Evolutionary conservation across 1,140 invertebrate species (phyloP).

Genomic region (Bicyclus anynana): DNA sequence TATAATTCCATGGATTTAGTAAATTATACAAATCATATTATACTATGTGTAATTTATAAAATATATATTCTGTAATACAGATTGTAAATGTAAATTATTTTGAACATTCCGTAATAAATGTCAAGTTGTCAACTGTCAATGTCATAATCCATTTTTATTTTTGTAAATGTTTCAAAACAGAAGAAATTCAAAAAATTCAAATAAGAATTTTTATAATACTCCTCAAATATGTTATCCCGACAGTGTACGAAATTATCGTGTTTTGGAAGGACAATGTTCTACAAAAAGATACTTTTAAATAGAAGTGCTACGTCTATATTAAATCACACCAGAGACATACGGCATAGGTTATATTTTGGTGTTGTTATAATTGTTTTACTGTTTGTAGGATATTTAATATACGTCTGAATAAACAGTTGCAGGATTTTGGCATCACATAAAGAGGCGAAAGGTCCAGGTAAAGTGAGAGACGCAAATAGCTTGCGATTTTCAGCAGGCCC

Average conservation of each 20-base stretch:
- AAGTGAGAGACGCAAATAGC: constrained; percentile 3
- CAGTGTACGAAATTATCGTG: constrained; percentile 40
- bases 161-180: neutral
- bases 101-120: no score
- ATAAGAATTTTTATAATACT: neutral
- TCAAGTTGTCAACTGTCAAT: no score
- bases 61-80: no score
- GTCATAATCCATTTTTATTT: no score
- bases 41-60: no score
- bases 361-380: neutral
- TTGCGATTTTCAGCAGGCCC: constrained; percentile 19
- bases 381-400: neutral
- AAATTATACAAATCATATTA: no score
- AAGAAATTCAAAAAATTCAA: neutral
- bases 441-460: neutral
- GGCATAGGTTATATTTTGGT: constrained; percentile 32
- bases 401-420: constrained; percentile 3
- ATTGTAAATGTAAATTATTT: no score
- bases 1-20: no score
- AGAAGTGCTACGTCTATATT: constrained; percentile 12
- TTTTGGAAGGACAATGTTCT: constrained; percentile 26
- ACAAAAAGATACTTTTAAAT: constrained; percentile 29
- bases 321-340: constrained; percentile 17
- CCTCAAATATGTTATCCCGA: constrained; percentile 41
- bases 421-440: constrained; percentile 18